Percentiles rank a stretch among this genome's conserved stretches.
Evolutionary conservation across 2,113 vertebrate species (phyloP).

Genomic region (Corvus moneduloides): DNA sequence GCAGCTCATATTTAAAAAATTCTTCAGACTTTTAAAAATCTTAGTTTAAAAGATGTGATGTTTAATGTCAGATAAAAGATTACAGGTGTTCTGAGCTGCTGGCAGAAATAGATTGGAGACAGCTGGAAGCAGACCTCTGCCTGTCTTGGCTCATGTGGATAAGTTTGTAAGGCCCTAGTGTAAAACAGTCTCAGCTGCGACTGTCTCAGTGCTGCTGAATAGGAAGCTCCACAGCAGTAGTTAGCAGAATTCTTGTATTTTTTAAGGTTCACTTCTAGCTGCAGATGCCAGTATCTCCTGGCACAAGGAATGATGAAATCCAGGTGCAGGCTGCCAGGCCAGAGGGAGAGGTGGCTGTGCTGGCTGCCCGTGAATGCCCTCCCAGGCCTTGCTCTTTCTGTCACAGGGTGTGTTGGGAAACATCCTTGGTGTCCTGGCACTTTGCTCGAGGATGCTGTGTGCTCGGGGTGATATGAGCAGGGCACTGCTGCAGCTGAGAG

Average conservation of each 20-base stretch:
- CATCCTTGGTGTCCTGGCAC: rapidly evolving
- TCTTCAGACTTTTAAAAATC: neutral
- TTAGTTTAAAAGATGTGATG: neutral
- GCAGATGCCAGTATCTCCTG: neutral
- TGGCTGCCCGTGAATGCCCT: neutral
- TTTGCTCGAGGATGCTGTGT: rapidly evolving
- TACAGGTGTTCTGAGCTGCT: neutral
- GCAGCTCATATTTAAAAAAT: neutral
- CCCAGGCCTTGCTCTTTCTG: neutral
- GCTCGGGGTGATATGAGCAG: neutral
- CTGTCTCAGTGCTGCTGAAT: neutral
- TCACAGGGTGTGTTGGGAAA: rapidly evolving
- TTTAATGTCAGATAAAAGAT: neutral
- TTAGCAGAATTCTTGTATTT: neutral
- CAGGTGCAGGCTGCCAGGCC: neutral
- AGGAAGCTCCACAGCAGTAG: neutral
- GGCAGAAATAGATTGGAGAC: neutral
- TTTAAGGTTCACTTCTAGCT: neutral
- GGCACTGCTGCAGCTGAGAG: neutral
- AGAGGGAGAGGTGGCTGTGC: neutral
- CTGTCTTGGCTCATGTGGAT: neutral
- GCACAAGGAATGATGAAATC: neutral
- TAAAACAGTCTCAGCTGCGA: neutral
- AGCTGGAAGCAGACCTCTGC: neutral
- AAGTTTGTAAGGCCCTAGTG: neutral